Percentiles rank a stretch among this genome's conserved stretches.
phyloP scores from a whole-genome alignment of 1,140 invertebrate species.

The Cataglyphis hispanica region DNA sequence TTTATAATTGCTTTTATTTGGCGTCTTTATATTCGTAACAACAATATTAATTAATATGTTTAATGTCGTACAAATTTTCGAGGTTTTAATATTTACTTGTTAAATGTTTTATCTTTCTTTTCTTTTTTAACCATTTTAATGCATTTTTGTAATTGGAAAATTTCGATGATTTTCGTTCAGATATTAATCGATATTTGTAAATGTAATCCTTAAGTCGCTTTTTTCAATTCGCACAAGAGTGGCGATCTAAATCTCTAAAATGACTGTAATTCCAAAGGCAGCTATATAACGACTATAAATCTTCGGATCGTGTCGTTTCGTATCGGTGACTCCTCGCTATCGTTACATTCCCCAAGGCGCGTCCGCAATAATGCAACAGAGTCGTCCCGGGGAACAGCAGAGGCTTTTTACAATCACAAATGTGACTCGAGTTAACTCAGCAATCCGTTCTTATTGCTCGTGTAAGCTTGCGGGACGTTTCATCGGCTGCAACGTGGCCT shows the following conservation, averaged over 20 bases:
- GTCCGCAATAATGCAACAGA: slow-evolving; percentile 66
- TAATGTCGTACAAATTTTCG: not conserved
- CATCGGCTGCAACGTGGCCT: slow-evolving; percentile 39
- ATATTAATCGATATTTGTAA: not conserved
- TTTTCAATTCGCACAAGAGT: slow-evolving; percentile 14
- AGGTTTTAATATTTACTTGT: not conserved
- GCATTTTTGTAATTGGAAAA: not conserved
- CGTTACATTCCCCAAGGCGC: slow-evolving; percentile 50
- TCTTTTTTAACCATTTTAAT: not conserved
- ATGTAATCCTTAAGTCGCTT: not conserved
- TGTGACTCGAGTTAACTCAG: slow-evolving; percentile 75
- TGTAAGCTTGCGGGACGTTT: slow-evolving; percentile 58
- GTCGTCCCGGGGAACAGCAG: slow-evolving; percentile 50
- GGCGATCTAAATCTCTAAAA: slow-evolving; percentile 30
- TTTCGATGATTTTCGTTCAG: not conserved
- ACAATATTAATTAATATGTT: not conserved
- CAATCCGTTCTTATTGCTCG: slow-evolving; percentile 80
- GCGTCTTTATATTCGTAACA: not conserved
- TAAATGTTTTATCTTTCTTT: not conserved
- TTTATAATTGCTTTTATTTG: not conserved
- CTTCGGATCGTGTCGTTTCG: slow-evolving; percentile 23
- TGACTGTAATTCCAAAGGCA: not conserved
- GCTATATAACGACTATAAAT: slow-evolving; percentile 45
- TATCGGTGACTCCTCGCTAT: slow-evolving; percentile 47
- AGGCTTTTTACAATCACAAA: slow-evolving; percentile 82